Conservation (phyloP, 1,140 invertebrate species). For the Drosophila eugracilis region DNA sequence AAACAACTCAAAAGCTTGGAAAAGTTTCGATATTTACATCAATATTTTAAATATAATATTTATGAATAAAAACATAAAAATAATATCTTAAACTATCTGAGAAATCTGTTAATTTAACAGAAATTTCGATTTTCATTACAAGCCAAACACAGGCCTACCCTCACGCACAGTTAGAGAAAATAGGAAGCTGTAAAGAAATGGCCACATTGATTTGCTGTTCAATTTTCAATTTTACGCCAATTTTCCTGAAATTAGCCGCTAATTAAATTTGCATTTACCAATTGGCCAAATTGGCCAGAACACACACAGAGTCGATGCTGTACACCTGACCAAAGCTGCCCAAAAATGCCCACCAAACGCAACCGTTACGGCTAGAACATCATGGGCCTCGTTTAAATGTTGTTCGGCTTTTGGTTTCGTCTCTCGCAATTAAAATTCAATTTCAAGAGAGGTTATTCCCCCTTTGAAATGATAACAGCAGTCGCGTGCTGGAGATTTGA, state of each 20-base stretch:
- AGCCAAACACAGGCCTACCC: neutral
- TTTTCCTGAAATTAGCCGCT: slow-evolving; percentile 33
- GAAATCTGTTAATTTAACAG: too few species aligned
- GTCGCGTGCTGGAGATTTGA: slow-evolving; percentile 4
- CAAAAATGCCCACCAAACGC: neutral
- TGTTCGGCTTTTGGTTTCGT: slow-evolving; percentile 40
- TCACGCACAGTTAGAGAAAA: neutral
- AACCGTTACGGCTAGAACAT: slow-evolving; percentile 29
- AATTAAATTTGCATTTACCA: slow-evolving; percentile 45
- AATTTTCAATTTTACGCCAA: slow-evolving; percentile 34
- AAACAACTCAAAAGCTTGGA: too few species aligned
- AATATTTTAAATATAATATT: too few species aligned
- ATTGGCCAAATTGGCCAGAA: slow-evolving; percentile 24
- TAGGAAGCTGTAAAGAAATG: neutral
- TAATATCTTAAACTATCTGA: too few species aligned
- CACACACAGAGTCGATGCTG: neutral
- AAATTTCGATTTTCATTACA: too few species aligned
- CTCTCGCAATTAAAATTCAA: slow-evolving; percentile 31
- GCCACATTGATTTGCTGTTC: slow-evolving; percentile 11
- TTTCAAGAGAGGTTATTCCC: neutral
- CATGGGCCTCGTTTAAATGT: slow-evolving; percentile 26
- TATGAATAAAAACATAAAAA: too few species aligned
- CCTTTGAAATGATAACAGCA: neutral
- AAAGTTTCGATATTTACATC: too few species aligned
- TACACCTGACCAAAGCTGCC: slow-evolving; percentile 21